Base-by-base conservation (phyloP, 2,797 vertebrate species). In the Pseudochirops corinnae region DNA sequence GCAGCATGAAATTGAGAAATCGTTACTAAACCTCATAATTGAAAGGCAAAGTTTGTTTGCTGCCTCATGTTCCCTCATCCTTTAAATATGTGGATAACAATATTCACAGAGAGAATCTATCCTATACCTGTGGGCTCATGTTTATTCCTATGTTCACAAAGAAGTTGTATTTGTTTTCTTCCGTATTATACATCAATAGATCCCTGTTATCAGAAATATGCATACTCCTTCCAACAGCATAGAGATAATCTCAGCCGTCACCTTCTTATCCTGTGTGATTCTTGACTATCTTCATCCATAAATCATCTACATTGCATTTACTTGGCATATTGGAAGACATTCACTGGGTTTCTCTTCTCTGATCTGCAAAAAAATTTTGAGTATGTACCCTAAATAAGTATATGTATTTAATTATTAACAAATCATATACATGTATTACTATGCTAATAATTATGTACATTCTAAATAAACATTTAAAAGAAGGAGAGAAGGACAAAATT, bases 11-110 rank as follows among this genome's bases (percentile, higher is more conserved):
- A 94, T 92, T 96, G n/a, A 93, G n/a, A 56, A 91, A 3, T 53
- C 56, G 92, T 96, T 93, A 92, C 90, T 12, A 96, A 92, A 60
- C 18, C 53, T 62, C 21, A 82, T 6, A 62, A 0, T 55, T 95
- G 94, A 82, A 95, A 91, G 33, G 90, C 50, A 56, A 56, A 92
- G 46, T 18, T 33, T 2, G 50, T 90, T 82, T 82, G 74, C 74
- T 82, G 39, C 39, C 46, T 82, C 39, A 46, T 21, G 3, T 46
- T 87, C 18, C 46, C 21, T 50, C 9, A 28, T 46, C 74, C 39
- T 50, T 50, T 87, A 87, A 87, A 28, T 87, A 46, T 28, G 24
- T 87, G 74, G 4, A 87, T 87, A 87, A 87, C 39, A 87, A 46
- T 50, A 87, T 50, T 87, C 74, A 87, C 11, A 10, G 24, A 87